These are phyloP conservation scores for Sinella curviseta DNA, from an alignment of 1,140 invertebrate genomes.

Conservation along the genomic window DNA sequence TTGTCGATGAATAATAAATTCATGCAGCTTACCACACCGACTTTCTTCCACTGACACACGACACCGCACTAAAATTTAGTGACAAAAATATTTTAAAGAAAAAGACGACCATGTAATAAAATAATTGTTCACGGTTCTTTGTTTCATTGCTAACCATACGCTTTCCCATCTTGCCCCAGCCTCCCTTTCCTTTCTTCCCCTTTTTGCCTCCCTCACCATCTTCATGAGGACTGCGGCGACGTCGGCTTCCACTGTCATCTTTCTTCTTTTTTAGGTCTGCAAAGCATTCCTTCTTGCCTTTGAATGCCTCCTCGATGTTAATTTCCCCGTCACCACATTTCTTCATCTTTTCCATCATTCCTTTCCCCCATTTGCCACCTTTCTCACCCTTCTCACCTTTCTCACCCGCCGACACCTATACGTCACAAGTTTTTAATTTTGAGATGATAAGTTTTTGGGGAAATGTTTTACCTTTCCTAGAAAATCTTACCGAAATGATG, in stretches of 20 bases:
- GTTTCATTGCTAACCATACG: not conserved
- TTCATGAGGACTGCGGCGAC: not conserved
- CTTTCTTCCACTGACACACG: not conserved
- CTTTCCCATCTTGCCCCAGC: not conserved
- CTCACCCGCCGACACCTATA: not conserved
- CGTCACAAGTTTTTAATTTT: not conserved
- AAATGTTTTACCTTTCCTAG: no score
- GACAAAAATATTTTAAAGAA: not conserved
- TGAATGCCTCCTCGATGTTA: not conserved
- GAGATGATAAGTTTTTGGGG: not conserved
- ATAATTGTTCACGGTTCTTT: not conserved
- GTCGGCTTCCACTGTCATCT: not conserved
- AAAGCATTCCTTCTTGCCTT: not conserved
- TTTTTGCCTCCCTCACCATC: not conserved
- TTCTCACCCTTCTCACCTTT: not conserved
- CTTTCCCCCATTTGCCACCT: not conserved
- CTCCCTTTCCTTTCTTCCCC: constrained; percentile 1
- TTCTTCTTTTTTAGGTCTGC: not conserved
- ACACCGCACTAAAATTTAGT: not conserved
- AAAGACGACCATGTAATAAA: no score
- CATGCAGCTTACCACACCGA: not conserved
- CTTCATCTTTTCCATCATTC: constrained; percentile 13
- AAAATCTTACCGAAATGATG: not conserved
- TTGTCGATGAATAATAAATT: not conserved
- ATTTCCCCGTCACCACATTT: constrained; percentile 9